These are phyloP conservation scores for Ceratoteleas bidentatus DNA, from an alignment of 1,140 invertebrate species.

Conservation along the genomic window DNA sequence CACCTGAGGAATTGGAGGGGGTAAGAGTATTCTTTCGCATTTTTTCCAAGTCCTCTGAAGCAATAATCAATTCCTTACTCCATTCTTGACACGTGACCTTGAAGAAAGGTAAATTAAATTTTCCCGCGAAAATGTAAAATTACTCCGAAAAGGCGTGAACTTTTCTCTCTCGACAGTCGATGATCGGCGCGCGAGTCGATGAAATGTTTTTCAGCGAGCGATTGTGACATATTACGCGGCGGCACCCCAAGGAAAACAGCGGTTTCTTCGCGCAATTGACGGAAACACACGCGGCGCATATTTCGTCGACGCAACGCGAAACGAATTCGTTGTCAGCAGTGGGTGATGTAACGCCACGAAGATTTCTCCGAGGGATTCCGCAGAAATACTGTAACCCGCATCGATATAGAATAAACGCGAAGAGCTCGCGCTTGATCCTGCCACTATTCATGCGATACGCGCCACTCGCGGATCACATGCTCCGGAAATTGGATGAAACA, in stretches of 20 bases:
- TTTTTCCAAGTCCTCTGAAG: no score
- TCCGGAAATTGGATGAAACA: conserved; percentile 63
- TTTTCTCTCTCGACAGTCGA: conserved; percentile 17
- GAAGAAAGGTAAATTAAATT: no score
- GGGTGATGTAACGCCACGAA: conserved; percentile 66
- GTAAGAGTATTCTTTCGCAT: no score
- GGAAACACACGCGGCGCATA: conserved; percentile 70
- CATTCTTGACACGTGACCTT: no score
- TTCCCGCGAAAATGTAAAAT: neutral
- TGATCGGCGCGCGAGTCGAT: conserved; percentile 42
- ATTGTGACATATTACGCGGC: conserved; percentile 63
- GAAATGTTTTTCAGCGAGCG: conserved; percentile 56
- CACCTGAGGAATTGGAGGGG: no score
- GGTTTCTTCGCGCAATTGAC: conserved; percentile 65
- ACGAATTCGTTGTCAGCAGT: conserved; percentile 74
- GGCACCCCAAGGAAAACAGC: conserved; percentile 57
- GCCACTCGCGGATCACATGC: conserved; percentile 62
- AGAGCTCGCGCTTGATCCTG: conserved; percentile 59
- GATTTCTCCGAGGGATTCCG: conserved; percentile 70
- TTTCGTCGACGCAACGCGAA: conserved; percentile 74
- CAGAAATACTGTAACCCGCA: conserved; percentile 58
- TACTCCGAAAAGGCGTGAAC: neutral
- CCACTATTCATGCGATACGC: conserved; percentile 61
- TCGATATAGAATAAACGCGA: conserved; percentile 62
- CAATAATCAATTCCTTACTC: no score